phyloP scores from a whole-genome alignment of 2,113 vertebrate genomes.

The Pygoscelis adeliae region DNA sequence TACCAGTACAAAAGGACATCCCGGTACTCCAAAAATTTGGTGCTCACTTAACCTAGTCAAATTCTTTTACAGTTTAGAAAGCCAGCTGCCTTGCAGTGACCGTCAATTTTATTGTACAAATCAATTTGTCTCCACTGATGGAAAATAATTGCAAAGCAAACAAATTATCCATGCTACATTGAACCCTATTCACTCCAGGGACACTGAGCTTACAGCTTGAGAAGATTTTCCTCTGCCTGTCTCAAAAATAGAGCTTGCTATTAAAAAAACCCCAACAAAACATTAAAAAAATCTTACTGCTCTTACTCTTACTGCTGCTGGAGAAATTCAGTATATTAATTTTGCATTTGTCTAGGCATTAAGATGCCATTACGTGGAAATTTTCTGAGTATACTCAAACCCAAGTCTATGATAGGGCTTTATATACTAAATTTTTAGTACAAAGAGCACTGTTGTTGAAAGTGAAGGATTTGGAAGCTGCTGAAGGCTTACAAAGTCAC shows the following conservation, averaged over 20 bases:
- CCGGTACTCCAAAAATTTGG: background rate
- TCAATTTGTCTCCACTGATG: constrained; percentile 95
- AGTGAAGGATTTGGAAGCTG: constrained; percentile 15
- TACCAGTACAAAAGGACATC: background rate
- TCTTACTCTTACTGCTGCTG: background rate
- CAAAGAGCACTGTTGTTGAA: constrained; percentile 44
- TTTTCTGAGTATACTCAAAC: background rate
- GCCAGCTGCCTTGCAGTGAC: constrained; percentile 65
- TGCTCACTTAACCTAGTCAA: constrained; percentile 69
- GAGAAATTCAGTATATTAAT: background rate
- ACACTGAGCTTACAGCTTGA: constrained; percentile 71
- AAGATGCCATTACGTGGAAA: background rate
- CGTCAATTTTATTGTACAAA: constrained; percentile 83
- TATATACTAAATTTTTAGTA: background rate
- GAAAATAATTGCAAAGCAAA: constrained; percentile 98
- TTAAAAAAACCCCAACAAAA: background rate
- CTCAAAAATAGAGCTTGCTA: constrained; percentile 26
- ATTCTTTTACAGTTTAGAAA: constrained; percentile 67
- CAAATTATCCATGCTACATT: constrained; percentile 91
- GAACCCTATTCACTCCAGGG: constrained; percentile 82
- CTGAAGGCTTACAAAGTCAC: constrained; percentile 34
- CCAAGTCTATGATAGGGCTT: background rate
- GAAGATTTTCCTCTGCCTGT: constrained; percentile 48
- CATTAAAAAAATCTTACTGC: background rate
- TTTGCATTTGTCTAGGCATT: constrained; percentile 39